Percentiles rank a stretch among this genome's conserved stretches.
phyloP scores from a whole-genome alignment of 1,140 invertebrate species.

The Camponotus vicinus region DNA sequence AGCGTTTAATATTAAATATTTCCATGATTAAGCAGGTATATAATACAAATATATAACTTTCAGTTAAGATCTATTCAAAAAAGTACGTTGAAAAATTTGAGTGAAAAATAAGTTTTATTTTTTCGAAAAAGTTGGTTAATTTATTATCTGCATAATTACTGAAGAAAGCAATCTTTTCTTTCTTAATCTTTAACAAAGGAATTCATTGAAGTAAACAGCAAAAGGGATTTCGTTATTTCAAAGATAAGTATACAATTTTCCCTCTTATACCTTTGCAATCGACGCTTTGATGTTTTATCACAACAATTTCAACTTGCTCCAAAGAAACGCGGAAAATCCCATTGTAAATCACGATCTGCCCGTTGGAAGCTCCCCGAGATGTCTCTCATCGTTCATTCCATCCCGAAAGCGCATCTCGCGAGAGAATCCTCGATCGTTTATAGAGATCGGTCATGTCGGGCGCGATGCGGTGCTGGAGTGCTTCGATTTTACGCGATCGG shows the following conservation, averaged over 20 bases:
- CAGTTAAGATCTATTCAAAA: neutral
- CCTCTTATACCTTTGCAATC: neutral
- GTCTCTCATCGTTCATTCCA: neutral
- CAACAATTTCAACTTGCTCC: neutral
- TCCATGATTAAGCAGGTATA: neutral
- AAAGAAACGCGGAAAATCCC: neutral
- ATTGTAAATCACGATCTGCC: neutral
- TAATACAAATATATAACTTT: neutral
- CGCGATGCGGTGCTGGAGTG: neutral
- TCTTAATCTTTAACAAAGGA: neutral
- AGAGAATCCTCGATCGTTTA: neutral
- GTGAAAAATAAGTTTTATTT: neutral
- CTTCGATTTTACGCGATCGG: slow-evolving; percentile 42
- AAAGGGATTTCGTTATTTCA: neutral
- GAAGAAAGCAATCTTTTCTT: neutral
- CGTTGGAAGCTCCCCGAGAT: neutral
- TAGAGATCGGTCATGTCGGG: neutral
- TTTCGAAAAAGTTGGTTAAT: neutral
- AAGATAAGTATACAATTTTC: neutral
- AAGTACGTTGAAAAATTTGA: neutral
- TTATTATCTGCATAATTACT: neutral
- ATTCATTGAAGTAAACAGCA: neutral
- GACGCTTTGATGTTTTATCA: neutral
- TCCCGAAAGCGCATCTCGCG: neutral
- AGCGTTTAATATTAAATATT: slow-evolving; percentile 6